Evolutionary conservation across 2,113 vertebrate genomes (phyloP), one percentile per base, ranked within the genome.

Genomic region (Nycticorax nycticorax): DNA sequence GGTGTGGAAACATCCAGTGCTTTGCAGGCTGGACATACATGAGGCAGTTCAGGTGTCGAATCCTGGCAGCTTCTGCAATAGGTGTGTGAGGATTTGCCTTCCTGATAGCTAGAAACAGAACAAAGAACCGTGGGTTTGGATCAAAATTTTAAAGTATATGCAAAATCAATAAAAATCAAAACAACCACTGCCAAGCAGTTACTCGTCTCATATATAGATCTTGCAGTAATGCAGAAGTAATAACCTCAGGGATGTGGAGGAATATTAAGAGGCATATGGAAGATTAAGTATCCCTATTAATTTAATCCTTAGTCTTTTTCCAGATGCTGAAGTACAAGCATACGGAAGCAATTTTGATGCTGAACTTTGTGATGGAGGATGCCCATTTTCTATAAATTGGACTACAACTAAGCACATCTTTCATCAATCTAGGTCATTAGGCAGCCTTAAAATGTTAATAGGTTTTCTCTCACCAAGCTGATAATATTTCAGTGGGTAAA

Each of bases 201-300:
- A 85, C 18, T 95, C 55, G 63, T 91, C 80, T 75, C 89, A 48
- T 50, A 27, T 30, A 21, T 56, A 71, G 59, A 67, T n/a, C 63
- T 89, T 92, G 69, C 41, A 95, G 1, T 89, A 84, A 95, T 45
- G 71, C 45, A 95, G 62, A 87, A 89, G 74, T 92, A 91, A 85
- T 93, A 95, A 93, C 52, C 60, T 87, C 53, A 43, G 67, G 74
- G 89, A 93, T 94, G 77, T 95, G 81, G 62, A 93, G n/a, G 81
- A 88, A 92, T 94, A 96, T 73, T 83, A 53, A 63, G 52, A 89
- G 39, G 22, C 89, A 85, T 80, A 43, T 82, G 87, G 91, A 94
- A 94, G 95, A 96, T 95, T 83, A 95, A 97, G 91, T 82, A 91
- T 92, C 85, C 71, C 74, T 91, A 79, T 95, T 95, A 89, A 92